Evolutionary conservation across 2,888 invertebrate species (phyloP).

Genomic region (Gymnosoma rotundatum): DNA sequence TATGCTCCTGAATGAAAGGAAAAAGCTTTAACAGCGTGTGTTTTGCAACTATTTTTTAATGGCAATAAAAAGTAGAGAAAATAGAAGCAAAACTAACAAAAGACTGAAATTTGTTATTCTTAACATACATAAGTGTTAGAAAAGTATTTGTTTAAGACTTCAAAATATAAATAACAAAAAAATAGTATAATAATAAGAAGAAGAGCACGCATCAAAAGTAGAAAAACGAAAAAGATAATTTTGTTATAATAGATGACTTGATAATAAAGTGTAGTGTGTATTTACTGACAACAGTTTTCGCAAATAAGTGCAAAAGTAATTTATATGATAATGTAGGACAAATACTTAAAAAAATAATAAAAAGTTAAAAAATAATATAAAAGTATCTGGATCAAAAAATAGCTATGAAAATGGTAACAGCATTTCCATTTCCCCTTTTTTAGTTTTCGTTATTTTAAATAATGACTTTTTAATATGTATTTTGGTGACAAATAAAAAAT

Average conservation of each 20-base stretch:
- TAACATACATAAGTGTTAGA: constrained; percentile 65
- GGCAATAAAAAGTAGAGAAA: constrained; percentile 2
- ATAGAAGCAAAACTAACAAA: constrained; percentile 11
- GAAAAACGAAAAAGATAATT: constrained; percentile 52
- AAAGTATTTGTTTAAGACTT: constrained; percentile 66
- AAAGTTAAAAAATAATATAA: not conserved
- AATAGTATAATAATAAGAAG: too few species aligned
- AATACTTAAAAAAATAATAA: constrained; percentile 45
- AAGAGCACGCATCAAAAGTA: constrained; percentile 5
- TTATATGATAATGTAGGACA: constrained; percentile 68
- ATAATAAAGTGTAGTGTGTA: constrained; percentile 55
- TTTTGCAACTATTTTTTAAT: not conserved
- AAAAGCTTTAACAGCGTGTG: constrained; percentile 36
- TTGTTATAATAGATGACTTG: constrained; percentile 69
- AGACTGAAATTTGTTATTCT: constrained; percentile 63
- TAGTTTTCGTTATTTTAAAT: not conserved
- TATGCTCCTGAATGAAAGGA: constrained; percentile 46
- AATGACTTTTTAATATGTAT: not conserved
- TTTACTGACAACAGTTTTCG: constrained; percentile 39
- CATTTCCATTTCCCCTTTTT: not conserved
- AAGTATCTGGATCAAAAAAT: constrained; percentile 11
- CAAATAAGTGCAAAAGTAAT: constrained; percentile 63
- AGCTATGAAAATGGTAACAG: constrained; percentile 23
- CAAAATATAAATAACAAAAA: constrained; percentile 41
- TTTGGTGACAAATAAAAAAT: too few species aligned